A percentile compares a stretch with the other conserved stretches of the same genome.
Conservation (phyloP, 2,888 invertebrate genomes). For the Meghimatium bilineatum region DNA sequence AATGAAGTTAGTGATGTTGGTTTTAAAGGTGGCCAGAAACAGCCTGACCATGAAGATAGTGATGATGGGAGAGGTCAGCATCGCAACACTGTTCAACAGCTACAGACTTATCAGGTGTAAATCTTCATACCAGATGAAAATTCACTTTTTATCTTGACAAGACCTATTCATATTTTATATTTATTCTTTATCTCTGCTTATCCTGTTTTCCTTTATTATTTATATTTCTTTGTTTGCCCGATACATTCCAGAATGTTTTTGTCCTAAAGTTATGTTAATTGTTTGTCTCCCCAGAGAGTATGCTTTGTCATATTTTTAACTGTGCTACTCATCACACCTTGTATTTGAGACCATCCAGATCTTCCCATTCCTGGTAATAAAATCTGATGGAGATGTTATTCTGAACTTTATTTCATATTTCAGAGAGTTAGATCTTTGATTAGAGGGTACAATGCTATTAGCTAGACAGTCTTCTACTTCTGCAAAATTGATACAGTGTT, state of each 20-base stretch:
- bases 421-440: too few species aligned
- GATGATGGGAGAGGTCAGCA: conserved; percentile 19
- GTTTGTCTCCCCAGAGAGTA: too few species aligned
- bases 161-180: background rate
- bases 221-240: background rate
- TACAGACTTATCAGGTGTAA: conserved; percentile 33
- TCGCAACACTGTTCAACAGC: conserved; percentile 11
- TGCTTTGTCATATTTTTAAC: too few species aligned
- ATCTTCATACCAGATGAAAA: background rate
- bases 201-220: background rate
- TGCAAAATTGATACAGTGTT: too few species aligned
- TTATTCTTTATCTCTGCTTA: background rate
- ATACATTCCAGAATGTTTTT: conserved; percentile 11
- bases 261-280: background rate
- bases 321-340: too few species aligned
- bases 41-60: background rate
- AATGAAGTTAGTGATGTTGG: background rate
- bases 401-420: too few species aligned
- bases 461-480: too few species aligned
- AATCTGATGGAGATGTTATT: too few species aligned
- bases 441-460: too few species aligned
- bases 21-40: conserved; percentile 4
- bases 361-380: too few species aligned
- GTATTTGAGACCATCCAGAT: too few species aligned
- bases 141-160: background rate